A percentile compares a stretch with the other conserved stretches of the same genome.
Evolutionary conservation across 2,888 invertebrate species (phyloP).

Genomic region (Gonocerus acuteangulatus): DNA sequence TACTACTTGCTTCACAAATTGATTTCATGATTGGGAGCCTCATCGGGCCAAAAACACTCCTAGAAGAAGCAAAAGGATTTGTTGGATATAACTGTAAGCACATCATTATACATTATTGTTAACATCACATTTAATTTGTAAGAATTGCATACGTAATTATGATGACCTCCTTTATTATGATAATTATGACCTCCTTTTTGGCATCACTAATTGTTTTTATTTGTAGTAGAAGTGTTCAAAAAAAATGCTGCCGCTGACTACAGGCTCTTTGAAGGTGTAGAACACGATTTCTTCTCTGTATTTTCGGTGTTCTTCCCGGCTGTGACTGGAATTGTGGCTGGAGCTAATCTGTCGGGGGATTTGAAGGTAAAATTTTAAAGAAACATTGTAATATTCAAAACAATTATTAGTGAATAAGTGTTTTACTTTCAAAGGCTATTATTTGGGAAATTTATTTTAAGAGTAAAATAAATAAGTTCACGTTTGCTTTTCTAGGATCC

Average conservation of each 20-base stretch:
- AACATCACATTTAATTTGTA: neutral
- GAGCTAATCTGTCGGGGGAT: slow-evolving; percentile 85
- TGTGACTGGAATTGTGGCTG: slow-evolving; percentile 93
- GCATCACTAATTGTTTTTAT: neutral
- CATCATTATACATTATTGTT: neutral
- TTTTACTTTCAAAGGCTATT: no score
- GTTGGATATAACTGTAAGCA: slow-evolving; percentile 75
- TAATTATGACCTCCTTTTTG: neutral
- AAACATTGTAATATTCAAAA: neutral
- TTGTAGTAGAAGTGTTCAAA: slow-evolving; percentile 58
- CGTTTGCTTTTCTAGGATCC: no score
- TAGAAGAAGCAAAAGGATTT: slow-evolving; percentile 70
- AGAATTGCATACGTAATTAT: neutral
- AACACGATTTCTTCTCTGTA: slow-evolving; percentile 87
- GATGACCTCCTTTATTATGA: neutral
- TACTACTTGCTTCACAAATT: slow-evolving; percentile 75
- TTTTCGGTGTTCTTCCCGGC: slow-evolving; percentile 98
- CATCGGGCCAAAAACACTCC: slow-evolving; percentile 67
- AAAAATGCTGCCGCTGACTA: slow-evolving; percentile 75
- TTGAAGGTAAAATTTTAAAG: slow-evolving; percentile 13
- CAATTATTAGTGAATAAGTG: no score
- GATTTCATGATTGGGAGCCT: slow-evolving; percentile 85
- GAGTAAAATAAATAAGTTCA: no score
- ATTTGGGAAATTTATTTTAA: no score
- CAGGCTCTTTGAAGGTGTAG: slow-evolving; percentile 60